Conservation (phyloP, 35 echinoderm and acorn worm genomes). For the Ophioderma brevispina region DNA sequence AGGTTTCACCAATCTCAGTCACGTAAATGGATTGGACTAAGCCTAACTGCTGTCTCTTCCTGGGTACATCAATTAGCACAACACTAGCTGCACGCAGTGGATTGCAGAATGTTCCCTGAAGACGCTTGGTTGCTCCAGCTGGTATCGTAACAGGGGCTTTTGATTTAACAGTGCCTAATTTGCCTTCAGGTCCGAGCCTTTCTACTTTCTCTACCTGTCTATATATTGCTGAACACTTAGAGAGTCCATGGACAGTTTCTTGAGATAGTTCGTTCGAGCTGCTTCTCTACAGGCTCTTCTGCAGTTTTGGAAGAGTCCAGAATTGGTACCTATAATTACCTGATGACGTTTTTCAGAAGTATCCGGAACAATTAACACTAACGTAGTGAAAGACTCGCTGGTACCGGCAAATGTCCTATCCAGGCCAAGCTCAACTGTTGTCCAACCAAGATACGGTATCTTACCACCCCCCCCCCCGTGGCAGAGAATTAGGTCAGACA, state of each 20-base stretch:
- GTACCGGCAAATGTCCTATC: conserved; percentile 28
- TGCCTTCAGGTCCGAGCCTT: conserved; percentile 15
- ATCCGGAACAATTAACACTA: conserved; percentile 69
- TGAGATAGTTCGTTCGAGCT: conserved; percentile 32
- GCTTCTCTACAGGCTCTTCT: conserved; percentile 25
- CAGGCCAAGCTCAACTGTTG: conserved; percentile 22
- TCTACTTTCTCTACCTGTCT: neutral
- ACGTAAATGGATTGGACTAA: too few relatives aligned
- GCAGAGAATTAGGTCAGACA: conserved; percentile 51
- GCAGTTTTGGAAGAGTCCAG: conserved; percentile 55
- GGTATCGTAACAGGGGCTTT: neutral
- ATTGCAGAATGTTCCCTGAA: neutral
- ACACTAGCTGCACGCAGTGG: too few relatives aligned
- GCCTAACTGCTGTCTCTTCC: too few relatives aligned
- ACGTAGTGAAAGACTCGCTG: conserved; percentile 2
- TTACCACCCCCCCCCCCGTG: conserved; percentile 74
- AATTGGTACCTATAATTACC: conserved; percentile 58
- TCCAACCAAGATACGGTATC: conserved; percentile 70
- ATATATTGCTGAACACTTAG: conserved; percentile 40
- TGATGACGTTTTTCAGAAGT: neutral
- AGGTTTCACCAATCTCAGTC: too few relatives aligned
- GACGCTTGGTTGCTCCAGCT: neutral
- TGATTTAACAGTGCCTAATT: conserved; percentile 41
- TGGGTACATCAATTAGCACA: too few relatives aligned
- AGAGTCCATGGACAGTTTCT: conserved; percentile 37